Evolutionary conservation across 2,797 vertebrate genomes (phyloP).

Genomic region (Halcyon chelicuti): DNA sequence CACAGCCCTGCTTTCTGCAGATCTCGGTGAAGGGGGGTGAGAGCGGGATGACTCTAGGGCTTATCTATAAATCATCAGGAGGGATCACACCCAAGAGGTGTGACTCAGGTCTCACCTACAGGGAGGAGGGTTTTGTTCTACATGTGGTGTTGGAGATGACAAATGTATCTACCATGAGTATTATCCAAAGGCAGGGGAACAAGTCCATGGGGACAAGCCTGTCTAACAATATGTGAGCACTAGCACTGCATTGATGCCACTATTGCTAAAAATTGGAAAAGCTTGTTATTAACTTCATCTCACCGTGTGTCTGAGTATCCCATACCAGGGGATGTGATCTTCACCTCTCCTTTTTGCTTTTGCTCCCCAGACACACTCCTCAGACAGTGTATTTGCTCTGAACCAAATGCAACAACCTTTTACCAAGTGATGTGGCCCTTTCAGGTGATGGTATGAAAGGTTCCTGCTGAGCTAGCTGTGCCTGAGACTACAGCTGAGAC

Average conservation of each 20-base stretch:
- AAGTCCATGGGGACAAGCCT: neutral
- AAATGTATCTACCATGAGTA: neutral
- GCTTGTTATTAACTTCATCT: neutral
- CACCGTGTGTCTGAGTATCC: neutral
- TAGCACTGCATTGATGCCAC: neutral
- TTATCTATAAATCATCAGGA: neutral
- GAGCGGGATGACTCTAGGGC: neutral
- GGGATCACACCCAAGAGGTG: neutral
- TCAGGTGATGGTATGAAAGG: neutral
- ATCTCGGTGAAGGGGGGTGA: neutral
- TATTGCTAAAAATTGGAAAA: neutral
- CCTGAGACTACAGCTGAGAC: neutral
- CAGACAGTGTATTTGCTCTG: neutral
- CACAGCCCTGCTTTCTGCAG: neutral
- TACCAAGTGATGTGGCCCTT: neutral
- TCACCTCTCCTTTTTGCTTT: neutral
- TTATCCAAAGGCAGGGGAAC: neutral
- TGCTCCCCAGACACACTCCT: neutral
- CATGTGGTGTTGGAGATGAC: accelerated
- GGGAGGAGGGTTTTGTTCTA: neutral
- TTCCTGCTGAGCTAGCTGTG: neutral
- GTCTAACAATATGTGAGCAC: neutral
- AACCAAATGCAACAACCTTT: neutral
- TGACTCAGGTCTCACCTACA: neutral
- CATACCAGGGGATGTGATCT: neutral